These are phyloP conservation scores for Diogma glabrata DNA, from an alignment of 2,888 invertebrate genomes.

Conservation along the genomic window DNA sequence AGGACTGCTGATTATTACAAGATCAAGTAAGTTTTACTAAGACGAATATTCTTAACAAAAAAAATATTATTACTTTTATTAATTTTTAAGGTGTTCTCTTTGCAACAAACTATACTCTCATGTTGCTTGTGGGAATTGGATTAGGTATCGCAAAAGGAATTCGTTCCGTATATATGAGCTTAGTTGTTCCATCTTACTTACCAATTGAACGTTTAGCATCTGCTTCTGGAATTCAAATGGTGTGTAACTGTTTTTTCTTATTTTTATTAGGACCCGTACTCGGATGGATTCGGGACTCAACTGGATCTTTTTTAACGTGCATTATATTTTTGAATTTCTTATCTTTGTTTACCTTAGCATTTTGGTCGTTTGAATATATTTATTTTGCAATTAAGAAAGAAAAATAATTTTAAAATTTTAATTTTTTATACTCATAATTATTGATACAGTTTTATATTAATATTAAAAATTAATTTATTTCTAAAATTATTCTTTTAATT, in stretches of 20 bases:
- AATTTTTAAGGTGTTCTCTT: slow-evolving; percentile 34
- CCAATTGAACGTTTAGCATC: slow-evolving; percentile 53
- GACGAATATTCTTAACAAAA: no score
- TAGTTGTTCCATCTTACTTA: slow-evolving; percentile 56
- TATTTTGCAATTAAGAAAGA: not conserved
- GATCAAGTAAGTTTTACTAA: slow-evolving; percentile 47
- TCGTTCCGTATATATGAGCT: slow-evolving; percentile 54
- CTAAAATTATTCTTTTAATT: no score
- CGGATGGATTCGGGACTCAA: slow-evolving; percentile 32
- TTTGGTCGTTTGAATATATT: slow-evolving; percentile 6
- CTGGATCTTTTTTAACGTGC: not conserved
- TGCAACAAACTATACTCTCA: slow-evolving; percentile 27
- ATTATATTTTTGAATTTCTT: slow-evolving; percentile 10
- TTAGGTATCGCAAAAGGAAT: slow-evolving; percentile 58
- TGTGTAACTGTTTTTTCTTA: slow-evolving; percentile 51
- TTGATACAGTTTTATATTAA: no score
- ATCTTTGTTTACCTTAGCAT: slow-evolving; percentile 1
- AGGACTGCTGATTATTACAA: slow-evolving; percentile 43
- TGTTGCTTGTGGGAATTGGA: slow-evolving; percentile 41
- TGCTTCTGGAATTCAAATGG: slow-evolving; percentile 59
- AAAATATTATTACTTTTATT: not conserved
- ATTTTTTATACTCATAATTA: no score
- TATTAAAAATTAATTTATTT: no score
- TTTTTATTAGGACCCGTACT: slow-evolving; percentile 48
- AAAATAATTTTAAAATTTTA: no score